Base-by-base conservation (phyloP, 2,888 invertebrate species). In the Phytoseiulus persimilis region DNA sequence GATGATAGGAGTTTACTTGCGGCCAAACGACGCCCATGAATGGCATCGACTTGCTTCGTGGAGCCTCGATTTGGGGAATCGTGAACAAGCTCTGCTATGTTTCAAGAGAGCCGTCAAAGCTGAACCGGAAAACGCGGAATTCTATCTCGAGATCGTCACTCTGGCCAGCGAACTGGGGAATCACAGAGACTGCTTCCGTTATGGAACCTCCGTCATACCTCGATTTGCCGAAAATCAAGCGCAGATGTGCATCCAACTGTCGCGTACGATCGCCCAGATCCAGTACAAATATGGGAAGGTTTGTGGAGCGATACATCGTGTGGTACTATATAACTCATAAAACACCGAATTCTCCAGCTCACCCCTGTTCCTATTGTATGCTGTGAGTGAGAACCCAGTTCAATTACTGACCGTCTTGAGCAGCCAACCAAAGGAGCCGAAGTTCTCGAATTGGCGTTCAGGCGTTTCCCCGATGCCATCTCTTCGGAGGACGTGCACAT, bases 211-310 rank as follows among this genome's bases (percentile, higher is more conserved):
- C 32, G 87, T 87, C 9, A 87, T 87, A 11, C 87, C 87, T n/a
- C 87, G 87, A 31, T 87, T 87, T n/a, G 32, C 87, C 14, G 87
- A 87, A 23, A 87, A 87, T 14, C 87, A 87, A 23, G 87, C 87
- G 33, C 87, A 87, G 45, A 87, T 87, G 87, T 87, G 87, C 23
- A 87, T 87, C 33, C 87, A 87, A n/a, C 31, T 87, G 11, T 87
- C 87, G 32, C 5, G 87, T 11, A 87, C 87, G 0, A 87, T 87
- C 45, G 87, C 87, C n/a, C 87, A 87, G 33, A 87, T 87, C 14
- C 87, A 87, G 87, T 87, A 87, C 87, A 87, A 87, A n/a, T 87
- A 87, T n/a, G 87, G 87, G 33, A 87, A 87, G 87, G 87, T 87
- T 6, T 9, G 33, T 32, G 28, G 33, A 2, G 23, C 32, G 33